A percentile compares a stretch with the other conserved stretches of the same genome.
Conservation (phyloP, 64 coral and sea anemone species). For the Montipora capricornis region DNA sequence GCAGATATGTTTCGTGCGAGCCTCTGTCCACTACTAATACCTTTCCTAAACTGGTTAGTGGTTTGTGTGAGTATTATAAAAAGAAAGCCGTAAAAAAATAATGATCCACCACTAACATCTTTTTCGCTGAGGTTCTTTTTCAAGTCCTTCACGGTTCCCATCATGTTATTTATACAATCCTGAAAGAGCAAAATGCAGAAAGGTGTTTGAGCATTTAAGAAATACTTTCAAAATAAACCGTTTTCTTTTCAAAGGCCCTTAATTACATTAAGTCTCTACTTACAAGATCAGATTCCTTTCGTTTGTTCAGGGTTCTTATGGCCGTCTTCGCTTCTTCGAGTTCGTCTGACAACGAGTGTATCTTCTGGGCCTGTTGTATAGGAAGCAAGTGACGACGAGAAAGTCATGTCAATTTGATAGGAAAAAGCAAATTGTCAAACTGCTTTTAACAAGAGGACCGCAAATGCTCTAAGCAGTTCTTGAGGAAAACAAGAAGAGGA, state of each 20-base stretch:
- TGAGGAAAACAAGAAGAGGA: neutral
- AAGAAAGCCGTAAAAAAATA: neutral
- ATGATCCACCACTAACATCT: conserved; percentile 63
- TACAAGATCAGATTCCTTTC: conserved; percentile 93
- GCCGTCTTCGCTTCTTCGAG: conserved; percentile 60
- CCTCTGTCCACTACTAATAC: too few species aligned
- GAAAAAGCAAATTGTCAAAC: too few species aligned
- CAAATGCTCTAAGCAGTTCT: too few species aligned
- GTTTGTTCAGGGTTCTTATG: conserved; percentile 72
- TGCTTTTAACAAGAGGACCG: too few species aligned
- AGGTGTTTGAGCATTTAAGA: too few species aligned
- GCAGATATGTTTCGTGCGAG: too few species aligned
- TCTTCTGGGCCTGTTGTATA: conserved; percentile 44
- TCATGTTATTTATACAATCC: conserved; percentile 92
- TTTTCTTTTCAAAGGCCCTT: too few species aligned
- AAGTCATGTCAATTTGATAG: too few species aligned
- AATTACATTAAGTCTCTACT: neutral
- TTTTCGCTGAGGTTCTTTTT: conserved; percentile 86
- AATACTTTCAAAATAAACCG: too few species aligned
- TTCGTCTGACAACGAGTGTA: conserved; percentile 61
- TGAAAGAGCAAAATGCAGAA: neutral
- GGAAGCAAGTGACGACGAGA: too few species aligned
- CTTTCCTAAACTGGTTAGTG: too few species aligned
- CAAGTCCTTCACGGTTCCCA: conserved; percentile 85
- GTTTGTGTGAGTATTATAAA: neutral